Evolutionary conservation across 2,888 invertebrate genomes (phyloP), one percentile per base, ranked within the genome.

Genomic region (Caenorhabditis japonica): DNA sequence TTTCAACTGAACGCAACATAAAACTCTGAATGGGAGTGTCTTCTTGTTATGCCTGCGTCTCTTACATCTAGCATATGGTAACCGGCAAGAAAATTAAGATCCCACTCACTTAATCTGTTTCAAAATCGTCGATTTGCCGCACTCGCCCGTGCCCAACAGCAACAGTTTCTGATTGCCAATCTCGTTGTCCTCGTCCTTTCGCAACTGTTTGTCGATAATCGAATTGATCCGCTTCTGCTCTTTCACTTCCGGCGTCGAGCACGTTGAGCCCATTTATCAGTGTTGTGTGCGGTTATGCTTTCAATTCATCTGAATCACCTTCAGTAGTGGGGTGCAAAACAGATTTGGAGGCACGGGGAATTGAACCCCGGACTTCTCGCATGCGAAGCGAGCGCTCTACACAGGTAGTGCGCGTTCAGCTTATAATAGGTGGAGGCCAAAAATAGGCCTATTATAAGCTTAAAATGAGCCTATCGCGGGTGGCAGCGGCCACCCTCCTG

Each of bases 311-410:
- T 64, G 62, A n/a, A 62, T 21, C 17, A 5, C 39, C 7, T 12
- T 12, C 17, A 39, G 39, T 4, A 23, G 15, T 17, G 4, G 43
- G 15, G 7, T 15, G 46, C 46, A 52, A 62, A 62, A 52, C 36
- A 21, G 39, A 69, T 74, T 74, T 76, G 80, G 81, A 81, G 77
- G 79, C 66, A 77, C 70, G 81, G 81, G 81, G 81, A 74, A 77
- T 82, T 75, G 82, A 81, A 82, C 80, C 80, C 82, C 80, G 61
- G 82, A 77, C 82, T 77, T 82, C 82, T 79, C 82, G 68, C 82
- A 82, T 82, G 82, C 82, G 77, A 81, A 81, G 81, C 77, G 81
- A 80, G 81, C 81, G 81, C 81, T 81, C 81, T 81, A n/a, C n/a
- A n/a, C n/a, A n/a, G n/a, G n/a, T n/a, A n/a, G n/a, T n/a, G n/a